Conservation (phyloP, 2,888 invertebrate genomes). For the Sinotaia quadrata region DNA sequence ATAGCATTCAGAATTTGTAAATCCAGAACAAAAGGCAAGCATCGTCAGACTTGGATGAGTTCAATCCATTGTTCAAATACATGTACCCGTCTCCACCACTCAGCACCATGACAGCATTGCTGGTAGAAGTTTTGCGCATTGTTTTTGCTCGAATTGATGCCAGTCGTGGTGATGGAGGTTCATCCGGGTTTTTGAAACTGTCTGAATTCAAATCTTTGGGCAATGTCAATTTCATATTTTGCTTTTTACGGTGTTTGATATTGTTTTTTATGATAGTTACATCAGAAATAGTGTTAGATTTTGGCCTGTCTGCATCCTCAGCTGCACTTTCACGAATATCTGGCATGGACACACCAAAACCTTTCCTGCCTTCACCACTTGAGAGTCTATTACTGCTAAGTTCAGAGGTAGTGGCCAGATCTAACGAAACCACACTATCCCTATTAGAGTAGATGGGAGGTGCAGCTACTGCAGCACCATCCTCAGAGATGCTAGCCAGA, state of each 20-base stretch:
- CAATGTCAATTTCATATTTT: too few relatives aligned
- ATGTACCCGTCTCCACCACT: conserved; percentile 68
- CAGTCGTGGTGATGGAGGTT: conserved; percentile 18
- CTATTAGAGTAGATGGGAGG: too few relatives aligned
- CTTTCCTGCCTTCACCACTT: background rate
- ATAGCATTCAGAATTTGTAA: conserved; percentile 53
- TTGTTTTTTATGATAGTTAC: background rate
- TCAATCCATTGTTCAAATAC: conserved; percentile 54
- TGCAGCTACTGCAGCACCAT: background rate
- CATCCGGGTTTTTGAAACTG: too few relatives aligned
- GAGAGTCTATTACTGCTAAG: background rate
- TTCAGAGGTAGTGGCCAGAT: background rate
- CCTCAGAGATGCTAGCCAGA: background rate
- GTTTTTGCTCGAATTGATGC: conserved; percentile 11
- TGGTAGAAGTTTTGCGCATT: conserved; percentile 22
- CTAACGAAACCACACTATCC: background rate
- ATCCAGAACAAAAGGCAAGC: conserved; percentile 61
- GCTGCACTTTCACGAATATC: background rate
- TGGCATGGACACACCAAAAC: background rate
- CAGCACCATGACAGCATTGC: conserved; percentile 63
- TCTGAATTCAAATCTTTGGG: too few relatives aligned
- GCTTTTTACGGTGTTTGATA: background rate
- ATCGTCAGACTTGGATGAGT: conserved; percentile 47
- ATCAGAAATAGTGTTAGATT: background rate
- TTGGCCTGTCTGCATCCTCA: background rate